Evolutionary conservation across 2,113 vertebrate genomes (phyloP).

Genomic region (Noctilio leporinus): DNA sequence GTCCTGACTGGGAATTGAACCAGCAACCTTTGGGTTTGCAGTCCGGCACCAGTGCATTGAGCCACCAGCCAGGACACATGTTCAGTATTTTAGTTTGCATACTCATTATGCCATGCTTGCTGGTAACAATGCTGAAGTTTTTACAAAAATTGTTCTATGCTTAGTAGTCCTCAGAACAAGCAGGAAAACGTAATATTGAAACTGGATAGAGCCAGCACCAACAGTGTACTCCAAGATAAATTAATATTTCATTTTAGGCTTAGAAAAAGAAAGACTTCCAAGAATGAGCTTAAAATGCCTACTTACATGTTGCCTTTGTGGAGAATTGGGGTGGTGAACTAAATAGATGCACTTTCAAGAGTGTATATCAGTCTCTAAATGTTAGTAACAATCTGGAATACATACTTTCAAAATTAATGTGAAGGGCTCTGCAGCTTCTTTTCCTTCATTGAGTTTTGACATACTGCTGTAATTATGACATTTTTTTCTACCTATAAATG

Average conservation of each 20-base stretch:
- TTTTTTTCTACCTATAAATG: slow-evolving; percentile 19
- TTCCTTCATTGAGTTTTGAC: not conserved
- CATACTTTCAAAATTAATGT: not conserved
- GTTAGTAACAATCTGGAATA: not conserved
- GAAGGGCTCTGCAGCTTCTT: not conserved
- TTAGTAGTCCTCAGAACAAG: not conserved
- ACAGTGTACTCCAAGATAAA: not conserved
- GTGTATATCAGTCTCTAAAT: not conserved
- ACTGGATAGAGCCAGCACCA: not conserved
- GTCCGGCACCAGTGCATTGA: no score
- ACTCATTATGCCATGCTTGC: not conserved
- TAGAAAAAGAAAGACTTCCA: not conserved
- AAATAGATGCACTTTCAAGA: not conserved
- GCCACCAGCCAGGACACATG: no score
- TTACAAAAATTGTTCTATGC: not conserved
- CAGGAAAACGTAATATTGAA: not conserved
- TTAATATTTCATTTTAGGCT: not conserved
- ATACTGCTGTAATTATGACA: not conserved
- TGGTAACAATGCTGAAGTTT: not conserved
- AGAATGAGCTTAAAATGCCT: not conserved
- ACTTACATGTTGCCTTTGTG: not conserved
- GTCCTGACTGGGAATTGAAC: no score
- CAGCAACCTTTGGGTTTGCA: no score
- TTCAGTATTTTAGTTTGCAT: not conserved
- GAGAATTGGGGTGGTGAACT: not conserved